A percentile compares a stretch with the other conserved stretches of the same genome.
Conservation (phyloP, 2,797 vertebrate species). For the Nyctalus aviator region DNA sequence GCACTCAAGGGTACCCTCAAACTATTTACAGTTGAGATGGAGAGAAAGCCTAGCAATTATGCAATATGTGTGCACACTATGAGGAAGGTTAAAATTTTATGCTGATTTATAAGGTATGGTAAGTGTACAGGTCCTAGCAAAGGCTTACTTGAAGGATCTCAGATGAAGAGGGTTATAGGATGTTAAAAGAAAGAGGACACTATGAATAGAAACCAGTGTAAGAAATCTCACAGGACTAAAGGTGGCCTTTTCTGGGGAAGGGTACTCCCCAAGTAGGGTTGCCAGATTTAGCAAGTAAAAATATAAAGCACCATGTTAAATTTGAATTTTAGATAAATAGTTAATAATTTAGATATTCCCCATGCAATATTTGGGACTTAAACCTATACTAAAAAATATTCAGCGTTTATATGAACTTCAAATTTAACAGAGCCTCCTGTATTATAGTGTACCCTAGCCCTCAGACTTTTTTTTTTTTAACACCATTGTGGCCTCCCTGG, state of each 20-base stretch:
- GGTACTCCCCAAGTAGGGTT: background rate
- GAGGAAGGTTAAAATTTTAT: background rate
- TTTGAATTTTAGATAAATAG: background rate
- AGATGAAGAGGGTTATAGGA: background rate
- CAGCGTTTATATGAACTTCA: background rate
- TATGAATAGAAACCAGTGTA: background rate
- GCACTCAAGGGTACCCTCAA: background rate
- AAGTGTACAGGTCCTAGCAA: background rate
- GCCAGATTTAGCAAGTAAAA: background rate
- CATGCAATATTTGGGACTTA: background rate
- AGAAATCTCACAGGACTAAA: background rate
- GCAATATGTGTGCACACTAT: background rate
- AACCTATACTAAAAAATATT: background rate
- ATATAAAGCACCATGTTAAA: background rate
- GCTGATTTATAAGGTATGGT: background rate
- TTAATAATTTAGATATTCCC: background rate
- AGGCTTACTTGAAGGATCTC: background rate
- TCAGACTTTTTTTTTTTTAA: background rate
- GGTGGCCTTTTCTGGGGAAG: background rate
- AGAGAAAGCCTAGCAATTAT: conserved; percentile 3
- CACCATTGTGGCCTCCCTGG: background rate
- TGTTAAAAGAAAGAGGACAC: background rate
- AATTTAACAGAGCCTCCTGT: background rate
- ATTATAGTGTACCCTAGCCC: background rate
- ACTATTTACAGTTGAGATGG: background rate